phyloP scores from a whole-genome alignment of 2,113 vertebrate genomes.

The Eurypyga helias region DNA sequence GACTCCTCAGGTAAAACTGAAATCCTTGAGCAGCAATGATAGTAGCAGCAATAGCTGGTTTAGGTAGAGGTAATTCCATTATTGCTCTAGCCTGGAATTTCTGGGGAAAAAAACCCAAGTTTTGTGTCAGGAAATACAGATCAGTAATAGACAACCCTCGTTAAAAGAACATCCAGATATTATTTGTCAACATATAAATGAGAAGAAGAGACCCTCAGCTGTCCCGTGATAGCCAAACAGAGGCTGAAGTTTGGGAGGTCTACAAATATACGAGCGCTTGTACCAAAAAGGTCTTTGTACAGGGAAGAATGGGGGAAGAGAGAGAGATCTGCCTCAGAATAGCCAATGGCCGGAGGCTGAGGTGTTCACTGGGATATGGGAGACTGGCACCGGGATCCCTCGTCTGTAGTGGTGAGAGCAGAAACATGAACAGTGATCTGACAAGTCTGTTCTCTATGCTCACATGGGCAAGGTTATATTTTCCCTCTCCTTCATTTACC shows the following conservation, averaged over 20 bases:
- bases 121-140: background rate
- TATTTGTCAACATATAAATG: background rate
- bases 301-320: background rate
- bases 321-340: background rate
- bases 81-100: background rate
- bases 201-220: background rate
- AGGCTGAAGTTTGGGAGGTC: background rate
- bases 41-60: background rate
- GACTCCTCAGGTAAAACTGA: background rate
- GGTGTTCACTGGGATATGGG: background rate
- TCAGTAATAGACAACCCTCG: background rate
- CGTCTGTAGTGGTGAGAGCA: rapidly evolving
- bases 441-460: background rate
- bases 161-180: background rate
- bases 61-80: background rate
- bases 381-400: background rate
- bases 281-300: background rate
- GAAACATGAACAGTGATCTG: background rate
- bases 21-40: background rate
- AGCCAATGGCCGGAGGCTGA: background rate
- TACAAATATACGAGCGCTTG: background rate
- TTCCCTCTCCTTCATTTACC: background rate
- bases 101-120: background rate
- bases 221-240: background rate
- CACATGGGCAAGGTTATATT: background rate